phyloP scores from a whole-genome alignment of 2,888 invertebrate genomes.

The Lamproptera curius region DNA sequence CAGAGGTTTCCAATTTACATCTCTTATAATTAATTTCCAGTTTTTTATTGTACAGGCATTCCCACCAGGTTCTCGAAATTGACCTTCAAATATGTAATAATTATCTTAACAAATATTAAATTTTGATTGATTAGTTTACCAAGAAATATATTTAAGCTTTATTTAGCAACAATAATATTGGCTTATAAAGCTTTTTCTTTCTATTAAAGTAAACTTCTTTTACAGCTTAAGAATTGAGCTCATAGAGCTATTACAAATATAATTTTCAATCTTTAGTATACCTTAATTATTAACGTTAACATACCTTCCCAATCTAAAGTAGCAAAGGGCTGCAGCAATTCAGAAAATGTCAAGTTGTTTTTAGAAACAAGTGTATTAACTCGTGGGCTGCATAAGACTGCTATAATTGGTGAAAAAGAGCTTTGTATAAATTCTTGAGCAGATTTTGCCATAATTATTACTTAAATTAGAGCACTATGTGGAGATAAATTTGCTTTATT shows the following conservation, averaged over 20 bases:
- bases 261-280: no score
- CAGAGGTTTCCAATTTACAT: slow-evolving; percentile 89
- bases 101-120: background rate
- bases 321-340: slow-evolving; percentile 94
- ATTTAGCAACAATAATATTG: no score
- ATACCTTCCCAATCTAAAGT: slow-evolving; percentile 78
- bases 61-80: slow-evolving; percentile 91
- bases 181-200: no score
- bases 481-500: no score
- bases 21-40: slow-evolving; percentile 87
- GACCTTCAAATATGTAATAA: slow-evolving; percentile 73
- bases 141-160: background rate
- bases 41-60: slow-evolving; percentile 84
- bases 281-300: no score
- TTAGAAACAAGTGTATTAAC: slow-evolving; percentile 92
- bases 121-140: no score
- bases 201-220: no score
- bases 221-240: no score
- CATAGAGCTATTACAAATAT: no score
- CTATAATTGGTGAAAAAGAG: slow-evolving; percentile 93
- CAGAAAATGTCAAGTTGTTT: slow-evolving; percentile 93
- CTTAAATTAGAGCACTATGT: no score
- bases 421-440: slow-evolving; percentile 93
- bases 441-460: slow-evolving; percentile 55
- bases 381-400: slow-evolving; percentile 88